These are phyloP conservation scores for Syrista parreyssii DNA, from an alignment of 2,888 invertebrate genomes.

Conservation along the genomic window DNA sequence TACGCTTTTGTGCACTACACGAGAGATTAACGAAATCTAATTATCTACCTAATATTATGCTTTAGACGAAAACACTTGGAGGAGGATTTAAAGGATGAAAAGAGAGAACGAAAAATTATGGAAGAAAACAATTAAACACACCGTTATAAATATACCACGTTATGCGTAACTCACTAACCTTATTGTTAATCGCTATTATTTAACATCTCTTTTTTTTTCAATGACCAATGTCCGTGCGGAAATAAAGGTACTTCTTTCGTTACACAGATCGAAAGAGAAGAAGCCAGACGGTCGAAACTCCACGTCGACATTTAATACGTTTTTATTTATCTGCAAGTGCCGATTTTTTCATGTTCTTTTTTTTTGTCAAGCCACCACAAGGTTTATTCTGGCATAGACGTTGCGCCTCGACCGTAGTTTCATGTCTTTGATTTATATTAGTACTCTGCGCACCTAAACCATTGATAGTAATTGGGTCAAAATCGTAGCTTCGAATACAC, in stretches of 20 bases:
- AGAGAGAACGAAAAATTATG: conserved; percentile 27
- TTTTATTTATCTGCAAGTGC: neutral
- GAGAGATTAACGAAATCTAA: conserved; percentile 39
- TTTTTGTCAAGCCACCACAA: neutral
- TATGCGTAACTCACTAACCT: conserved; percentile 42
- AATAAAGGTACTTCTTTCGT: neutral
- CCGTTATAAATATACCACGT: conserved; percentile 36
- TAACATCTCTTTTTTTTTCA: conserved; percentile 18
- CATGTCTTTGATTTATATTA: neutral
- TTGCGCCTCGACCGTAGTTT: neutral
- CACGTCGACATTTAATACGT: neutral
- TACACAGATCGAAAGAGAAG: neutral
- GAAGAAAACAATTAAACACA: conserved; percentile 38
- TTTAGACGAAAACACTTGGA: conserved; percentile 34
- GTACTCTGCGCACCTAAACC: neutral
- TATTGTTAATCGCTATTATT: conserved; percentile 34
- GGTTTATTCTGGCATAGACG: neutral
- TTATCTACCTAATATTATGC: conserved; percentile 35
- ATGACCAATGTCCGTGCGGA: neutral
- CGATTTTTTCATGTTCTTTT: neutral
- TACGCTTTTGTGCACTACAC: conserved; percentile 43
- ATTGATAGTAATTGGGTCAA: neutral
- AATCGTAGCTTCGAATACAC: neutral
- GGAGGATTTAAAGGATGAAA: conserved; percentile 8
- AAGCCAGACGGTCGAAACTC: conserved; percentile 4